Conservation (phyloP, 92 coral and sea anemone genomes). For the Epizoanthus rinbou region DNA sequence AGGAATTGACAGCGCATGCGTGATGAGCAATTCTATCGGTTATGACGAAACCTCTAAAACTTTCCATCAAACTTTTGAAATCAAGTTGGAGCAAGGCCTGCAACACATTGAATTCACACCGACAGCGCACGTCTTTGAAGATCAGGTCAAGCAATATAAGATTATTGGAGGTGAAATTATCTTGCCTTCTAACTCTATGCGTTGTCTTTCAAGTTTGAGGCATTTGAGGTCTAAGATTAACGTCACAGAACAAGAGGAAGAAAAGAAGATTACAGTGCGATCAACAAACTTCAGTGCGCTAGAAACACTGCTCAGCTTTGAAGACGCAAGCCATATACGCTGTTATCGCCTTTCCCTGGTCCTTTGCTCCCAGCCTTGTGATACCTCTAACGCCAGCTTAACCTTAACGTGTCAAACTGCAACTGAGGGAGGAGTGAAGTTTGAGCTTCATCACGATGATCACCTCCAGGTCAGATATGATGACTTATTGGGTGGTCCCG, state of each 20-base stretch:
- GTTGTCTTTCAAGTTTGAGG: neutral
- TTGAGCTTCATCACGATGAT: slow-evolving; percentile 24
- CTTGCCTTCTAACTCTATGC: neutral
- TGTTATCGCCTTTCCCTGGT: slow-evolving; percentile 7
- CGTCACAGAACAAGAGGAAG: neutral
- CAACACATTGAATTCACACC: slow-evolving; percentile 13
- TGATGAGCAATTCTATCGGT: slow-evolving; percentile 3
- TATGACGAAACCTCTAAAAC: neutral
- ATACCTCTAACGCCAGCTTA: neutral
- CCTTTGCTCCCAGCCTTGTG: neutral
- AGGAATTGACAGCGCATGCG: neutral
- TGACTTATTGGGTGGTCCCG: neutral
- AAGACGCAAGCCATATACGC: neutral
- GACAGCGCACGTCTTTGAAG: slow-evolving; percentile 17
- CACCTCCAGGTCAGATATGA: slow-evolving; percentile 16
- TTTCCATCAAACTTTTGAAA: slow-evolving; percentile 15
- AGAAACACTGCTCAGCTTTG: slow-evolving; percentile 6
- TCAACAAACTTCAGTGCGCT: slow-evolving; percentile 1
- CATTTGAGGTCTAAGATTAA: neutral
- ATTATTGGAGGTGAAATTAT: slow-evolving; percentile 9
- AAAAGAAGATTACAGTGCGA: neutral
- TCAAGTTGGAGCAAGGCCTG: neutral
- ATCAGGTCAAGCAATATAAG: neutral
- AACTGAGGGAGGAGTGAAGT: neutral
- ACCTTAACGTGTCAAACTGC: slow-evolving; percentile 4